A percentile compares a stretch with the other conserved stretches of the same genome.
Evolutionary conservation across 2,888 invertebrate genomes (phyloP).

Genomic region (Eupeodes latifasciatus): DNA sequence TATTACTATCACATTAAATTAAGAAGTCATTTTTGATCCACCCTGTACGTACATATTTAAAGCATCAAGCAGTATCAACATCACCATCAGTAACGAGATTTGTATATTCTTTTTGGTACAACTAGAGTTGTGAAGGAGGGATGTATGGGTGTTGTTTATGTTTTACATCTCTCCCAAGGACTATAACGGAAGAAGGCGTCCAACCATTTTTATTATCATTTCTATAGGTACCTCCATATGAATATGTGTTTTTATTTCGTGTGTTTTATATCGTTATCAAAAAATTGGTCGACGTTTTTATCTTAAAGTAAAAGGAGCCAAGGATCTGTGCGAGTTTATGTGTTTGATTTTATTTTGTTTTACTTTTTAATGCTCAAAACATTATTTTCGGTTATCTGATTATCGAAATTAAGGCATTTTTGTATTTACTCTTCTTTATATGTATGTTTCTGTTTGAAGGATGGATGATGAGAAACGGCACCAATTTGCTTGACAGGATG

Average conservation of each 20-base stretch:
- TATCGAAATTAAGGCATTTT: conserved; percentile 37
- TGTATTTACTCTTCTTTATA: not conserved
- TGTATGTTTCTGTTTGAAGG: not conserved
- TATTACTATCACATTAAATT: no score
- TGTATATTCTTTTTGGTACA: conserved; percentile 7
- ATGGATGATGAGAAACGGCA: not conserved
- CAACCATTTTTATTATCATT: conserved; percentile 54
- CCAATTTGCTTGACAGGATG: conserved; percentile 12
- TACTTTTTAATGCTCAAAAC: conserved; percentile 54
- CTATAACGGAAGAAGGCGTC: conserved; percentile 30
- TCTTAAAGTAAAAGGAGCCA: conserved; percentile 1
- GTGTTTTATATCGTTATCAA: conserved; percentile 17
- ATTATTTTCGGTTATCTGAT: conserved; percentile 66
- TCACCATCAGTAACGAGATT: conserved; percentile 32
- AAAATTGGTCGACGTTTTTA: conserved; percentile 27
- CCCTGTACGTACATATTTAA: no score
- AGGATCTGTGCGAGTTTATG: conserved; percentile 47
- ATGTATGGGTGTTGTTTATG: not conserved
- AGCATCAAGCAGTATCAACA: not conserved
- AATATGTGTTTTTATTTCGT: conserved; percentile 34
- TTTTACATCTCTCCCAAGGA: conserved; percentile 26
- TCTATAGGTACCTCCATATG: not conserved
- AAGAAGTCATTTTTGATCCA: no score
- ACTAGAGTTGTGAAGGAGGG: not conserved
- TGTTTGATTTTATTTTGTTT: conserved; percentile 47